Percentiles rank a stretch among this genome's conserved stretches.
Evolutionary conservation across 2,888 invertebrate species (phyloP).

Genomic region (Sclerodermus sp.): DNA sequence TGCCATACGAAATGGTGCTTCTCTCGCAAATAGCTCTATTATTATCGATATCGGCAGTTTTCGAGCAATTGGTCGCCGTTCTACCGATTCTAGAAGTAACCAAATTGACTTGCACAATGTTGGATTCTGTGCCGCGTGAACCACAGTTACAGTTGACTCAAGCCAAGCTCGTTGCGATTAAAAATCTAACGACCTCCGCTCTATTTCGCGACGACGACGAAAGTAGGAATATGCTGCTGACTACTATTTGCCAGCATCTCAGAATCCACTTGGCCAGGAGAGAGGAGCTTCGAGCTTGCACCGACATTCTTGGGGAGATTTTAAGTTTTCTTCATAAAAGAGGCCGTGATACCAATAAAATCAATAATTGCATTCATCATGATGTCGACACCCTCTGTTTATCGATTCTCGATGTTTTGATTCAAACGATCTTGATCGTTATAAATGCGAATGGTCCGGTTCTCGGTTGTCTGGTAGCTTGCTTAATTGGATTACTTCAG

Average conservation of each 20-base stretch:
- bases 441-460: constrained; percentile 77
- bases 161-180: constrained; percentile 81
- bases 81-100: constrained; percentile 77
- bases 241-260: constrained; percentile 83
- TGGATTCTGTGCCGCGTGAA: constrained; percentile 74
- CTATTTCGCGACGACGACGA: constrained; percentile 75
- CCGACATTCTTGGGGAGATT: constrained; percentile 85
- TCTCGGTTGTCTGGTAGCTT: constrained; percentile 81
- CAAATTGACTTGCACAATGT: constrained; percentile 76
- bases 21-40: constrained; percentile 82
- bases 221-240: constrained; percentile 80
- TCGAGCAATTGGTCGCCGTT: constrained; percentile 77
- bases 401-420: constrained; percentile 79
- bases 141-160: constrained; percentile 71
- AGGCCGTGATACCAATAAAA: constrained; percentile 61
- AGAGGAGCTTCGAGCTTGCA: constrained; percentile 81
- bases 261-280: constrained; percentile 79
- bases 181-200: constrained; percentile 75
- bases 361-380: constrained; percentile 69
- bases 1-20: constrained; percentile 73
- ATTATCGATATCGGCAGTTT: constrained; percentile 79
- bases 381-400: constrained; percentile 83
- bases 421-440: constrained; percentile 81
- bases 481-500: constrained; percentile 82
- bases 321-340: constrained; percentile 68